Evolutionary conservation across 2,113 vertebrate species (phyloP), one percentile per base, ranked within the genome.

Genomic region (Nyctereutes procyonoides): DNA sequence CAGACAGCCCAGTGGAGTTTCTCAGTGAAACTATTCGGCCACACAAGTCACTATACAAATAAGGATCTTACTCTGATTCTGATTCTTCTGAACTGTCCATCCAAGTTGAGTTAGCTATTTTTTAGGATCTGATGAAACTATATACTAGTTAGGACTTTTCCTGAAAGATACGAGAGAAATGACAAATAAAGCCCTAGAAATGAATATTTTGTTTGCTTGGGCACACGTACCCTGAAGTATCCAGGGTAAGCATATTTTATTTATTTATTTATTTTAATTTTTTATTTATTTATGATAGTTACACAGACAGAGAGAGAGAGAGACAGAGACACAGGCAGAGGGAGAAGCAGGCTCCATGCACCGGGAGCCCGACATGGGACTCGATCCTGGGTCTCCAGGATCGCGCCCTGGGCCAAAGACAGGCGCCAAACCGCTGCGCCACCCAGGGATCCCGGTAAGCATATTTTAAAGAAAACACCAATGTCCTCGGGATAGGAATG

Each of bases 151-250:
- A 87, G 83, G 32, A 67, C 12, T 80, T 63, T 65, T 92, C 48
- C 79, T 93, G 35, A 65, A 92, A 96, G 55, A 87, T 62, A 69
- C 26, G 38, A 82, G 35, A 90, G n/a, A 87, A 81, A 93, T 76
- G 51, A 77, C 43, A 96, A 95, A 76, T 80, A 65, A 94, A 82
- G 20, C 17, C 15, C 53, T 20, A n/a, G 80, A 84, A 1, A 1
- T 71, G 53, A 96, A 71, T n/a, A 90, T 77, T 95, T 84, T 95
- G 71, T 87, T 94, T 88, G 48, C 95, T 97, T 81, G 24, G 65
- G 17, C 73, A 43, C 55, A 81, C 48, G 35, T 32, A 81, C 20
- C 8, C 65, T 38, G 55, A 93, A 92, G 63, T 48, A 74, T 58
- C 24, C 71, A 92, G 51, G 56, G 62, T 94, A 93, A 95, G 80